phyloP scores from a whole-genome alignment of 2,888 invertebrate genomes.

The Smittia sp. region DNA sequence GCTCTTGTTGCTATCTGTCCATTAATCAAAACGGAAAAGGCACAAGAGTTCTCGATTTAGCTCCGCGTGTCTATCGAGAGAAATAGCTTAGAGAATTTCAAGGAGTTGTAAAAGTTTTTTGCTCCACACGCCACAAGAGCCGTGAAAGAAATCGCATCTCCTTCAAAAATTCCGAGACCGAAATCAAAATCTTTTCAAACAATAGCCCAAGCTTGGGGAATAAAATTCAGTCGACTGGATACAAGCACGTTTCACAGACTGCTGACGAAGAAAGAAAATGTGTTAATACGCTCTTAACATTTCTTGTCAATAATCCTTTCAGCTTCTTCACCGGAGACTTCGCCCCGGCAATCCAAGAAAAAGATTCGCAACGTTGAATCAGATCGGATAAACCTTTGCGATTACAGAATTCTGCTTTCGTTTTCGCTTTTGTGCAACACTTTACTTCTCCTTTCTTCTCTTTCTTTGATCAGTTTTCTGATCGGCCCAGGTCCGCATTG shows the following conservation, averaged over 20 bases:
- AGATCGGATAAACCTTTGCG: conserved; percentile 11
- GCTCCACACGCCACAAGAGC: neutral
- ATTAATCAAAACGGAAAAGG: conserved; percentile 31
- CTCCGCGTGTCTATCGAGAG: no score
- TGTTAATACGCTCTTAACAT: conserved; percentile 33
- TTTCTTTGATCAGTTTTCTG: conserved; percentile 25
- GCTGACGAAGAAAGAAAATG: conserved; percentile 35
- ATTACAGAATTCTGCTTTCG: conserved; percentile 28
- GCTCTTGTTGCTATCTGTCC: neutral
- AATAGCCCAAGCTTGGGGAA: neutral
- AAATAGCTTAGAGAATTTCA: conserved; percentile 19
- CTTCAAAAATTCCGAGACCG: neutral
- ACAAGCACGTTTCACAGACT: conserved; percentile 25
- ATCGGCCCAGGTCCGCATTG: conserved; percentile 30
- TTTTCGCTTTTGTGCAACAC: conserved; percentile 23
- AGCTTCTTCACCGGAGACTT: neutral
- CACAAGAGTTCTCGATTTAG: no score
- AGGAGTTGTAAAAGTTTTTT: conserved; percentile 6
- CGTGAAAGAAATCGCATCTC: conserved; percentile 3
- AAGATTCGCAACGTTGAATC: conserved; percentile 31
- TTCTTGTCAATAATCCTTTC: conserved; percentile 33
- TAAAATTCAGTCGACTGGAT: neutral
- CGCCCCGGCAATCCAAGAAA: neutral
- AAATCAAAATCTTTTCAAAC: neutral
- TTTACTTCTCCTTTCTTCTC: neutral